Conservation (phyloP, 2,113 vertebrate genomes). For the Corvus cornix region DNA sequence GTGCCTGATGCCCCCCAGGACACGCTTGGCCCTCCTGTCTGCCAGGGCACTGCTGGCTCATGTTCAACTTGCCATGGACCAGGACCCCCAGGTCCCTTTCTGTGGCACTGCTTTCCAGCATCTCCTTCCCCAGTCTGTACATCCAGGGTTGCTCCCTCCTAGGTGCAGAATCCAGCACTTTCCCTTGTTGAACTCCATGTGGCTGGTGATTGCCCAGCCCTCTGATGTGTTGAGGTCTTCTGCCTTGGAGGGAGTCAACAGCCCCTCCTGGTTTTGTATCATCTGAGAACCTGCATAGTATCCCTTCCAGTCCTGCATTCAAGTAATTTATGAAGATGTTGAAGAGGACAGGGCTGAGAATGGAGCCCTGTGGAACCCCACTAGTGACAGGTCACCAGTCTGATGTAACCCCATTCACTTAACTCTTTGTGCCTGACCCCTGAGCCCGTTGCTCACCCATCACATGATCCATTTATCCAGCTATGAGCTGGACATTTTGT, state of each 20-base stretch:
- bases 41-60: background rate
- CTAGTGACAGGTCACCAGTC: background rate
- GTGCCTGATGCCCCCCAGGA: background rate
- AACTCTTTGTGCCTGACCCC: background rate
- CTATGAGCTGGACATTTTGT: background rate
- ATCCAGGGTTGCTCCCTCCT: background rate
- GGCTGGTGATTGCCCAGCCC: background rate
- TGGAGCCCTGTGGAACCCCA: too few relatives aligned
- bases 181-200: background rate
- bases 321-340: background rate
- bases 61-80: fast-evolving
- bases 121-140: background rate
- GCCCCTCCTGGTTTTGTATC: background rate
- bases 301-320: background rate
- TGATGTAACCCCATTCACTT: background rate
- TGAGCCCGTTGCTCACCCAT: background rate
- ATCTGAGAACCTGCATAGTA: background rate
- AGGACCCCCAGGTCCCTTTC: background rate
- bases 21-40: fast-evolving
- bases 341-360: background rate
- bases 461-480: background rate
- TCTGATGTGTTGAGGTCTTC: background rate
- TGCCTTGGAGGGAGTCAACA: background rate
- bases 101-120: fast-evolving
- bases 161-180: background rate